Base-by-base conservation (phyloP, 2,888 invertebrate species). In the Xylota sylvarum region DNA sequence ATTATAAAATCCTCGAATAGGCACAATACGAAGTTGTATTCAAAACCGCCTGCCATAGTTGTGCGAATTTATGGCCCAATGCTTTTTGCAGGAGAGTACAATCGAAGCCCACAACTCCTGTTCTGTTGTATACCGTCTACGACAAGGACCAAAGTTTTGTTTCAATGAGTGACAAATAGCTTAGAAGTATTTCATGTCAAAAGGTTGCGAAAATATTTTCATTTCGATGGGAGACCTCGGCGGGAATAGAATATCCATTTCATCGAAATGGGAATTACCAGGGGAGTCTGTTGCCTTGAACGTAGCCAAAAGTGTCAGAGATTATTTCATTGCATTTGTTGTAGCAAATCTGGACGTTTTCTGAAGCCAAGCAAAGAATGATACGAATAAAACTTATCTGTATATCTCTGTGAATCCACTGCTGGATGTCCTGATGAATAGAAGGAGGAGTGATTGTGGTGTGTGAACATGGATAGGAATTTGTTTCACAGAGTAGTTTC, bases 161-260 rank as follows among this genome's bases (percentile, higher is more conserved):
- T 73, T 67, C 79, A 79, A 72, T 72, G 70, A 76, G 76, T 81
- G 81, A 81, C 85, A 81, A 85, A 85, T 81, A 55, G 85, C 76
- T 81, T 77, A 67, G 81, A 58, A 77, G 60, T 85, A 72, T 85
- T 70, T 72, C 72, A 70, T 81, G 76, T 77, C 76, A 70, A 77
- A 82, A 86, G 85, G 76, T 81, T 81, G 85, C 52, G 55, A 74
- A 77, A 85, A 80, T 85, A 85, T 80, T 85, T 85, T 80, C 40
- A 50, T 46, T 74, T 65, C 64, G 46, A 48, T 43, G 76, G 48
- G 23, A 6, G n/a, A 35, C 37, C 19, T 35, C 30, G n/a, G 12
- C 6, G 7, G 12, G 64, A 14, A 32, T 32, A 48, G n/a, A 48
- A 35, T 35, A 30, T 50, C 52, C 23, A 27, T 52, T 50, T 37